Base-by-base conservation (phyloP, 2,113 vertebrate genomes). In the Prunella himalayana region DNA sequence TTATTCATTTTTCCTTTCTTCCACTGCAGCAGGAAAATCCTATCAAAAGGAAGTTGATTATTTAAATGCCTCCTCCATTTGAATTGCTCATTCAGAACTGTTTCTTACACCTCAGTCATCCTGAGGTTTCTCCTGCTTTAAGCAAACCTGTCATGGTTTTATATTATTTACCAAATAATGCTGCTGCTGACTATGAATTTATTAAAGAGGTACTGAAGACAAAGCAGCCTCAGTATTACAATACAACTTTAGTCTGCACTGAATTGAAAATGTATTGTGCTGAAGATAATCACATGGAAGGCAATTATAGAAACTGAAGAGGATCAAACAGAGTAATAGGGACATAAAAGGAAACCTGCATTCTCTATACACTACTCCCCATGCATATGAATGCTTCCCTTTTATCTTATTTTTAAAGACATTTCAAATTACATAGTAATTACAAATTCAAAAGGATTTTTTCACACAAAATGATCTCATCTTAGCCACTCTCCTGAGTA, bases 341-440 rank as follows among this genome's bases (percentile, higher is more conserved):
- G 69, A 60, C 79, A 91, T 84, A 89, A 94, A 96, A 91, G 41
- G 73, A 92, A 94, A 91, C 42, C 37, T 82, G 61, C 57, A 37
- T 95, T 91, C 77, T 86, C 90, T 44, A 60, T 82, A 64, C 0
- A 0, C 69, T 91, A 63, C 56, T 84, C 75, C 13, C 14, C 31
- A 68, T 82, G 73, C 83, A 75, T 95, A 75, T 66, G 88, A 95
- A 92, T 71, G 35, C 28, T 86, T 84, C n/a, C 28, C 51, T 94
- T 97, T 92, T 63, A 90, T 93, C 69, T 91, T 83, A 63, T 78
- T 88, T 92, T 91, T 79, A 86, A 64, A 91, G 69, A 91, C 61
- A 60, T 82, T 96, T 94, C 57, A 92, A 94, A 97, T 95, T 90
- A 88, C 76, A 92, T 30, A 78, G 65, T 89, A 92, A 95, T 95